Evolutionary conservation across 2,797 vertebrate species (phyloP).

Genomic region (Setipinna tenuifilis): DNA sequence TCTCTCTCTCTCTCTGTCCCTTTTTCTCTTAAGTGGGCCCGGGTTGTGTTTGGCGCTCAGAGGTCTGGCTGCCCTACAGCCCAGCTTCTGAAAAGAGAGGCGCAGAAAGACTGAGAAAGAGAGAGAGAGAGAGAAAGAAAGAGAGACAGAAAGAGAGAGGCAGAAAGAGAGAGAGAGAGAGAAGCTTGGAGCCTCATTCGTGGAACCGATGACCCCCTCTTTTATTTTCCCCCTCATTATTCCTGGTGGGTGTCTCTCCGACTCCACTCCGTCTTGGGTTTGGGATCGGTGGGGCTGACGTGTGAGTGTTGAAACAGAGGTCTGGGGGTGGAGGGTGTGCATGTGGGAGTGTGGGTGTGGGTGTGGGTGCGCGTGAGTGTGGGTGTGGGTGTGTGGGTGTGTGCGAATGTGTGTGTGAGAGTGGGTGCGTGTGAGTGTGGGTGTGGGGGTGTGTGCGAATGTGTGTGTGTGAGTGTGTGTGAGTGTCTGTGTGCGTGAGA

Average conservation of each 20-base stretch:
- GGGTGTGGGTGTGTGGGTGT: constrained; percentile 28
- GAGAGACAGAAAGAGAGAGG: constrained; percentile 9
- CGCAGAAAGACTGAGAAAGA: background rate
- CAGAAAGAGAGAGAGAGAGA: constrained; percentile 1
- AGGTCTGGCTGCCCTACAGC: constrained; percentile 21
- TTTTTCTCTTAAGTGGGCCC: constrained; percentile 33
- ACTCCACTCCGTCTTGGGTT: background rate
- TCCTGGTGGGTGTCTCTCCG: constrained; percentile 16
- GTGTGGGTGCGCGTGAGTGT: constrained; percentile 36
- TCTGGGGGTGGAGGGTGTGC: constrained; percentile 32
- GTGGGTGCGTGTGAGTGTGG: constrained; percentile 41
- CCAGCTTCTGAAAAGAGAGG: constrained; percentile 32
- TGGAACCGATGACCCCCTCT: background rate
- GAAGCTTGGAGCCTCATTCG: background rate
- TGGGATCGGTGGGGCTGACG: background rate
- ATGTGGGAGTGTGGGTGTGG: constrained; percentile 31
- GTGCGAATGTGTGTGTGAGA: constrained; percentile 41
- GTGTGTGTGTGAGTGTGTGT: constrained; percentile 34
- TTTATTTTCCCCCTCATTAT: background rate
- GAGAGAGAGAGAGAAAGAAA: constrained; percentile 12
- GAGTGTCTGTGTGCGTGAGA: too few species aligned
- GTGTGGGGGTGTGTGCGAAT: constrained; percentile 34
- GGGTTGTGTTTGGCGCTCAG: constrained; percentile 39
- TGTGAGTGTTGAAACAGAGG: background rate
- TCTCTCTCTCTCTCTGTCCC: too few species aligned